Percentiles rank a stretch among this genome's conserved stretches.
phyloP scores from a whole-genome alignment of 2,113 vertebrate species.

The Tylochromis polylepis region DNA sequence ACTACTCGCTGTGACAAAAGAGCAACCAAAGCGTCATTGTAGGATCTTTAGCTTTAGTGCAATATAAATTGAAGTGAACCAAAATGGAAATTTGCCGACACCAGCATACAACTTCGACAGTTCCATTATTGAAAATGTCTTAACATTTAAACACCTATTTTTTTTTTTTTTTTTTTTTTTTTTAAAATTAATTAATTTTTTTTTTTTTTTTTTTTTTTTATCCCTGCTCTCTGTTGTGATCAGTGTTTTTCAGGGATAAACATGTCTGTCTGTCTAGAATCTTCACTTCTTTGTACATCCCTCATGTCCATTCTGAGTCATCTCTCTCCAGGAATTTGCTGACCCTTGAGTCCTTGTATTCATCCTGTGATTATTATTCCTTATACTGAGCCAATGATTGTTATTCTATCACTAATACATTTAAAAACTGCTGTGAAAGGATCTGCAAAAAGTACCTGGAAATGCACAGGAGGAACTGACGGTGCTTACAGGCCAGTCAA shows the following conservation, averaged over 20 bases:
- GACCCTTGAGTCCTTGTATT: no score
- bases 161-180: no score
- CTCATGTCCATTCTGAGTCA: neutral
- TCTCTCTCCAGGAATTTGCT: neutral
- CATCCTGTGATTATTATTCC: neutral
- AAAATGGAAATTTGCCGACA: neutral
- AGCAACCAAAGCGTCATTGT: neutral
- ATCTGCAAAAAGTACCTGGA: neutral
- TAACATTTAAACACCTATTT: no score
- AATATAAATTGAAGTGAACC: neutral
- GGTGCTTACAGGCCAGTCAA: neutral
- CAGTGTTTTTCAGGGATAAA: no score
- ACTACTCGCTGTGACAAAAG: neutral
- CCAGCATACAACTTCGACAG: neutral
- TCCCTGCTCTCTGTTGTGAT: no score
- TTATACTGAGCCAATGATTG: neutral
- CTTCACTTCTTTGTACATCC: neutral
- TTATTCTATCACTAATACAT: neutral
- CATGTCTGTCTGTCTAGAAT: no score
- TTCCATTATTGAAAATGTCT: neutral
- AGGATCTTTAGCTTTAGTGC: neutral
- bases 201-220: no score
- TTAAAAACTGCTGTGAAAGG: neutral
- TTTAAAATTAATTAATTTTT: no score
- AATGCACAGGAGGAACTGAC: neutral